Percentiles rank a stretch among this genome's conserved stretches.
phyloP scores from a whole-genome alignment of 1,140 invertebrate species.

The Pentalonia nigronervosa region DNA sequence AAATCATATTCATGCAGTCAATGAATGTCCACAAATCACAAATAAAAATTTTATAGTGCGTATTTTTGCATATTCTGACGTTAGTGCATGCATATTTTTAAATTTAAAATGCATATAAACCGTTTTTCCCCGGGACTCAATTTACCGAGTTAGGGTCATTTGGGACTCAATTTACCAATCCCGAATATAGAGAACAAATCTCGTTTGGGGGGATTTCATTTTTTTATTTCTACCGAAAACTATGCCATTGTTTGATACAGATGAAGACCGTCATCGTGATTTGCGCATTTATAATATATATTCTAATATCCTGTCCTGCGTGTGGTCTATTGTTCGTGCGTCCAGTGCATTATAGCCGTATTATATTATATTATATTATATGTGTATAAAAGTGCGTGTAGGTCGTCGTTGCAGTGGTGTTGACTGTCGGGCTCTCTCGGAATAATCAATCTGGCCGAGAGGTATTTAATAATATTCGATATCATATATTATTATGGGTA shows the following conservation, averaged over 20 bases:
- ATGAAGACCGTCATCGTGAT: not conserved
- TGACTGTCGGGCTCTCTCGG: not conserved
- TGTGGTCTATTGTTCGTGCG: conserved; percentile 38
- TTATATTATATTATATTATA: not conserved
- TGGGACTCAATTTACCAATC: too few relatives aligned
- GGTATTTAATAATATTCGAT: not conserved
- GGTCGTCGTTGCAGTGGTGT: not conserved
- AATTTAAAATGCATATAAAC: too few relatives aligned
- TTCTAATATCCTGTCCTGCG: conserved; percentile 19
- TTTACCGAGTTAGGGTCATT: too few relatives aligned
- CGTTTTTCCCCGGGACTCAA: too few relatives aligned
- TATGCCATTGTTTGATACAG: not conserved
- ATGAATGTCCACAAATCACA: too few relatives aligned
- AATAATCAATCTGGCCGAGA: conserved; percentile 18
- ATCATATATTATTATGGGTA: not conserved
- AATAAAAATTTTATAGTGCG: too few relatives aligned
- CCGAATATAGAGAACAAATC: not conserved
- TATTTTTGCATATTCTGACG: too few relatives aligned
- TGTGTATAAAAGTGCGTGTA: not conserved
- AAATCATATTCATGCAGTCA: too few relatives aligned
- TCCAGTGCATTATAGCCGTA: too few relatives aligned
- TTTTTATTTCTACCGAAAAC: not conserved
- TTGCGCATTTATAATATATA: not conserved
- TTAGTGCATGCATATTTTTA: too few relatives aligned
- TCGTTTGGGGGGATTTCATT: not conserved